Conservation (phyloP, 2,797 vertebrate species). For the Mycteria americana region DNA sequence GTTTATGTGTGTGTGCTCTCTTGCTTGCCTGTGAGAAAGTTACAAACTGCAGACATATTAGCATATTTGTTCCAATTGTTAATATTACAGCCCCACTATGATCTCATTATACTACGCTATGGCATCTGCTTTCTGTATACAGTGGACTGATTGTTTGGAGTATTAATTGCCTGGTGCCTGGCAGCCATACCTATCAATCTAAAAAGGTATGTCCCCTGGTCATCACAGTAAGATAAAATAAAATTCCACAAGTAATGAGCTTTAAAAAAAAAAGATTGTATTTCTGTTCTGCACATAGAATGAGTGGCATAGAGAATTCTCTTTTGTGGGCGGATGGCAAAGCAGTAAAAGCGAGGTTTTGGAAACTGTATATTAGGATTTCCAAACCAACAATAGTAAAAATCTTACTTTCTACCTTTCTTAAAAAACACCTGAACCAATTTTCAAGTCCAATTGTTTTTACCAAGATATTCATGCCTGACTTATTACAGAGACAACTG, state of each 20-base stretch:
- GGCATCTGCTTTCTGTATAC: neutral
- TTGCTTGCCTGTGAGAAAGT: neutral
- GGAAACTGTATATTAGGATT: neutral
- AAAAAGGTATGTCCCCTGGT: neutral
- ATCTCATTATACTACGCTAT: neutral
- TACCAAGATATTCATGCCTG: neutral
- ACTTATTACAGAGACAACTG: accelerated
- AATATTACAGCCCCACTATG: neutral
- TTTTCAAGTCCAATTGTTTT: neutral
- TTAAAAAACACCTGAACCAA: neutral
- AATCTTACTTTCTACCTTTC: neutral
- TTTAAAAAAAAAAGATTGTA: neutral
- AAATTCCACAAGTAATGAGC: neutral
- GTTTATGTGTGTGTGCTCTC: neutral
- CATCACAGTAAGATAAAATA: neutral
- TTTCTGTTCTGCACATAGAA: neutral
- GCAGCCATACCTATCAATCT: neutral
- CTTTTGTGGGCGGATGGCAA: neutral
- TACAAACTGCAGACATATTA: neutral
- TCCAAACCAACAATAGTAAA: neutral
- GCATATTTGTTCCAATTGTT: neutral
- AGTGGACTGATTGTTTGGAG: neutral
- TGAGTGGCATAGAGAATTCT: neutral
- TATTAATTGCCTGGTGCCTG: neutral
- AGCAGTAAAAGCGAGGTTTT: neutral